Base-by-base conservation (phyloP, 2,888 invertebrate genomes). In the Notodonta dromedarius region DNA sequence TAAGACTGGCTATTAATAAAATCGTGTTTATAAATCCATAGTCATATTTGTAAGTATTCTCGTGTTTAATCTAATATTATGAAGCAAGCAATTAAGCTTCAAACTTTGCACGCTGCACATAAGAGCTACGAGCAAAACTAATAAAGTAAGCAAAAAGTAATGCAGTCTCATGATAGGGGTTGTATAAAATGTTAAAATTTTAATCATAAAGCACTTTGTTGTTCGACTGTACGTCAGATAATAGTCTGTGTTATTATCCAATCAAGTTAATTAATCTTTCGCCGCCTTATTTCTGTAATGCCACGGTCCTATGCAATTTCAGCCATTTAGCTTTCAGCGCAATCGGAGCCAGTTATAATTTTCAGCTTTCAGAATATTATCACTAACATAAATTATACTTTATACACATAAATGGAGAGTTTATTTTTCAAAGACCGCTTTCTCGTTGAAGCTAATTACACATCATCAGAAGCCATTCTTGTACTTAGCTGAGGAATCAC, bases 181-280 rank as follows among this genome's bases (percentile, higher is more conserved):
- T 24, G 24, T 24, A 24, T 24, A 35, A 6, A 35, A 35, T 35
- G 2, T 7, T 35, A 35, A 35, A 35, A 35, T 4, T 35, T 35
- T 7, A 35, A 35, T 6, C n/a, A 13, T 46, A 32, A 12, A 60
- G 35, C 11, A 57, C 46, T 69, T 70, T 62, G 57, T 12, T 9
- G 39, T 39, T 6, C 46, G 57, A 78, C 63, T 76, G 78, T 85
- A 83, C 78, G 5, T 56, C 24, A 62, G 59, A 72, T 70, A 73
- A 63, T 62, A 61, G 62, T 57, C 62, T 46, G 57, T 59, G 74
- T 74, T 74, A 89, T 88, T 88, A 88, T 85, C 78, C 84, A 87
- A 85, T 85, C 73, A 78, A 59, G 63, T 60, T 71, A 85, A 89
- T 90, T 88, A 85, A 85, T 87, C 85, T 83, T 83, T 83, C 69